Evolutionary conservation across 2,888 invertebrate genomes (phyloP).

Genomic region (Coelinius sp.): DNA sequence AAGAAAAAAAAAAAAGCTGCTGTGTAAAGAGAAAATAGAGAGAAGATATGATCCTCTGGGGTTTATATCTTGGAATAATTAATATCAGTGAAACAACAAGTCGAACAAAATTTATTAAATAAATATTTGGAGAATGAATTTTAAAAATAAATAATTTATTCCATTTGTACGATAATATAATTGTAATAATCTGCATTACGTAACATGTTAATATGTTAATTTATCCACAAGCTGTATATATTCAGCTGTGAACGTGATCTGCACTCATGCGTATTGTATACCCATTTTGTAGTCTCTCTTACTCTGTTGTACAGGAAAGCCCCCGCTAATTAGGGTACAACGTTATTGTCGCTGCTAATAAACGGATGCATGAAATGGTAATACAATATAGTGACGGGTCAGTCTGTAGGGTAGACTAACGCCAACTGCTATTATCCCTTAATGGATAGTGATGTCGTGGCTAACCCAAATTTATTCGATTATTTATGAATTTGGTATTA

Average conservation of each 20-base stretch:
- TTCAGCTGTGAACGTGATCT: background rate
- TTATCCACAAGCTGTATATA: conserved; percentile 36
- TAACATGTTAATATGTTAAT: background rate
- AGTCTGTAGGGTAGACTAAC: conserved; percentile 51
- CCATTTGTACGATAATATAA: background rate
- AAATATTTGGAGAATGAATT: background rate
- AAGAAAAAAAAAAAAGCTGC: background rate
- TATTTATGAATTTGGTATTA: conserved; percentile 58
- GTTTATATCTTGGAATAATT: background rate
- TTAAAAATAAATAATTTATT: background rate
- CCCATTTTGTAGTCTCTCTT: conserved; percentile 17
- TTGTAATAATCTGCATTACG: background rate
- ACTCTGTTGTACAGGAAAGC: conserved; percentile 36
- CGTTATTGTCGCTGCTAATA: conserved; percentile 60
- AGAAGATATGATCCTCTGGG: background rate
- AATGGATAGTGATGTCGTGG: conserved; percentile 63
- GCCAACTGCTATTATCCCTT: conserved; percentile 59
- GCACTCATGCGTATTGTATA: conserved; percentile 13
- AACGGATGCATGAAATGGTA: conserved; percentile 60
- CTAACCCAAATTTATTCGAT: conserved; percentile 62
- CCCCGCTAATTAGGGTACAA: conserved; percentile 32
- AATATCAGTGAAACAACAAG: background rate
- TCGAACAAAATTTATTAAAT: no score
- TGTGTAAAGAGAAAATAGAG: background rate
- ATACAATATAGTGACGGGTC: conserved; percentile 55